A percentile compares a stretch with the other conserved stretches of the same genome.
Evolutionary conservation across 2,113 vertebrate genomes (phyloP).

Genomic region (Scophthalmus maximus): DNA sequence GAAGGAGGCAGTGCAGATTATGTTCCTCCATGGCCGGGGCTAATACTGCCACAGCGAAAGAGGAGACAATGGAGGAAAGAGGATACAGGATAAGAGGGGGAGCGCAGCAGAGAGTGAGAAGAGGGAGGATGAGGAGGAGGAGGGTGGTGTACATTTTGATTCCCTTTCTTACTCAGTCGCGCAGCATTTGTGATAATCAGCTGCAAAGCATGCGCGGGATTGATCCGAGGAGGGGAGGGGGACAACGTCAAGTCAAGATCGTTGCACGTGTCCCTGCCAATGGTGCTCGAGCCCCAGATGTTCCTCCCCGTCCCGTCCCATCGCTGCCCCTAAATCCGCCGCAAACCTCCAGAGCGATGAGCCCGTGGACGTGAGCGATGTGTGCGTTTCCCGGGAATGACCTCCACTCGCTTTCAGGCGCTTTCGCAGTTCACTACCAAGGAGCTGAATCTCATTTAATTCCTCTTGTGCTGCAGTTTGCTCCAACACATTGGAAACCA

Average conservation of each 20-base stretch:
- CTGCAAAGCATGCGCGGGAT: not conserved
- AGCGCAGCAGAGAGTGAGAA: conserved; percentile 1
- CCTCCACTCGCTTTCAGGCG: not conserved
- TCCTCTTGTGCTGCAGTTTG: not conserved
- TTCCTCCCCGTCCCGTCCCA: conserved; percentile 28
- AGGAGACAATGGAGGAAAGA: conserved; percentile 12
- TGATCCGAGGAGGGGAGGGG: not conserved
- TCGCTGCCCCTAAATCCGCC: conserved; percentile 2
- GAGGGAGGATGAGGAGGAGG: not conserved
- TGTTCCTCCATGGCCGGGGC: not conserved
- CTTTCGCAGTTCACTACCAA: not conserved
- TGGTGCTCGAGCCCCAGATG: conserved; percentile 41
- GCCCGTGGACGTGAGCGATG: not conserved
- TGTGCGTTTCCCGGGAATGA: not conserved
- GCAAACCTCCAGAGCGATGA: not conserved
- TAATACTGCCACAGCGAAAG: not conserved
- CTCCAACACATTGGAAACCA: not conserved
- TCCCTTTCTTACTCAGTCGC: not conserved
- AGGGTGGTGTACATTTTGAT: not conserved
- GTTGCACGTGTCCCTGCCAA: conserved; percentile 35
- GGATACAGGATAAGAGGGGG: conserved; percentile 10
- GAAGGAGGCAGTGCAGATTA: conserved; percentile 14
- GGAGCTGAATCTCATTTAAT: not conserved
- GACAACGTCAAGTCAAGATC: not conserved
- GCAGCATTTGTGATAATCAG: not conserved